Conservation (phyloP, 2,113 vertebrate species). For the Lipophrys pholis region DNA sequence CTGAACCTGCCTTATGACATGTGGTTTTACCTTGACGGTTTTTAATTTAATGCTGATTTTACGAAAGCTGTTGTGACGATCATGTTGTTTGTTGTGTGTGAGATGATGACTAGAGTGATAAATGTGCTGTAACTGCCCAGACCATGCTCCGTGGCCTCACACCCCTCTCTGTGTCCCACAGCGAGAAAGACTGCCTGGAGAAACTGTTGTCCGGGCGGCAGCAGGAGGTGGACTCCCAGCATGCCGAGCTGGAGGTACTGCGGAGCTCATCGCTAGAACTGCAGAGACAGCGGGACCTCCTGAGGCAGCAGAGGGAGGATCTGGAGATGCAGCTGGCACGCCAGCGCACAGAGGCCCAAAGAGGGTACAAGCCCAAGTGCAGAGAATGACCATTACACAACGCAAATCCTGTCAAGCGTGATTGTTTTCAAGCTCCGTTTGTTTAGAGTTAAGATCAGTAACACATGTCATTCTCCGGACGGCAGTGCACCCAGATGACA, state of each 20-base stretch:
- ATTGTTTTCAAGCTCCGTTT: conserved; percentile 69
- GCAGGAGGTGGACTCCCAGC: conserved; percentile 68
- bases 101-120: no score
- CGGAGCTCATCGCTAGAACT: conserved; percentile 76
- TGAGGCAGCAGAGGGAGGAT: conserved; percentile 82
- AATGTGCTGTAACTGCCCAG: no score
- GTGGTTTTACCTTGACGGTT: no score
- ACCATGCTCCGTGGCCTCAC: no score
- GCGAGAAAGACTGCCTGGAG: conserved; percentile 84
- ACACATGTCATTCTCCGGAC: conserved; percentile 77
- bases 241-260: conserved; percentile 74
- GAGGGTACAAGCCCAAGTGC: conserved; percentile 77
- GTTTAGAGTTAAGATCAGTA: conserved; percentile 80
- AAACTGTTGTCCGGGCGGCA: conserved; percentile 67
- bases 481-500: conserved; percentile 64
- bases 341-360: conserved; percentile 73
- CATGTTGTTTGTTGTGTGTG: no score
- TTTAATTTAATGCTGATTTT: no score
- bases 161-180: conserved; percentile 51
- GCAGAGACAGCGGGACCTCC: conserved; percentile 75
- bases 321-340: conserved; percentile 74
- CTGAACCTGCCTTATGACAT: no score
- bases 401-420: conserved; percentile 53
- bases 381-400: conserved; percentile 61
- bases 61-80: no score